A percentile compares a stretch with the other conserved stretches of the same genome.
phyloP scores from a whole-genome alignment of 1,140 invertebrate genomes.

The Oreohelix idahoensis region DNA sequence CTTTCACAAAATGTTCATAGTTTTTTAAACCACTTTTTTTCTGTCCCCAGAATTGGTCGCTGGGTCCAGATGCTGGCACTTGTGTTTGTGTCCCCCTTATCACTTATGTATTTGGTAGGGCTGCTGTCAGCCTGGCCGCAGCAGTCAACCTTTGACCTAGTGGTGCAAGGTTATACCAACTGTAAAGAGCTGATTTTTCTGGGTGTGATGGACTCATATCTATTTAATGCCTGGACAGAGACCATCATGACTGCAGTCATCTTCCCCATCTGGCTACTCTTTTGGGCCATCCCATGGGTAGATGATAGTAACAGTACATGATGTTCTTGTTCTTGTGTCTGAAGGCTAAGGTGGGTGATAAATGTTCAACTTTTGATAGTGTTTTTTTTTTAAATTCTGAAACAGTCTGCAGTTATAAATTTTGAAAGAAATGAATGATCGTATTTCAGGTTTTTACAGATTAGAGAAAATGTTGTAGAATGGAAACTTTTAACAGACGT shows the following conservation, averaged over 20 bases:
- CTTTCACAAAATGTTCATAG: not conserved
- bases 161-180: conserved; percentile 49
- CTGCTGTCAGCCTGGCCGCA: conserved; percentile 45
- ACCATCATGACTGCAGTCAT: conserved; percentile 76
- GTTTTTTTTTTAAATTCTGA: too few species aligned
- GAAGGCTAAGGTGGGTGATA: too few species aligned
- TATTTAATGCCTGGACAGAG: conserved; percentile 82
- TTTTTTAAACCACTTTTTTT: not conserved
- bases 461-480: too few species aligned
- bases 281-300: conserved; percentile 73
- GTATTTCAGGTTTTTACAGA: too few species aligned
- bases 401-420: too few species aligned
- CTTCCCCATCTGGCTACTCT: conserved; percentile 79
- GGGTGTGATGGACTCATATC: conserved; percentile 85
- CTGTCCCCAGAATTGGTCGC: conserved; percentile 47
- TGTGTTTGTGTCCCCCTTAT: conserved; percentile 62
- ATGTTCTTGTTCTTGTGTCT: not conserved
- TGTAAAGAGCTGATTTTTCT: conserved; percentile 83
- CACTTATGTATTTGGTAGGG: conserved; percentile 57
- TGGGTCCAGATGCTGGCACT: conserved; percentile 60
- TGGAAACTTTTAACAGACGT: too few species aligned
- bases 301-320: not conserved
- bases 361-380: too few species aligned
- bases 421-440: too few species aligned
- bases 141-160: conserved; percentile 42